Percentiles rank a stretch among this genome's conserved stretches.
Evolutionary conservation across 92 coral and sea anemone genomes (phyloP).

Genomic region (Siderastrea radians): DNA sequence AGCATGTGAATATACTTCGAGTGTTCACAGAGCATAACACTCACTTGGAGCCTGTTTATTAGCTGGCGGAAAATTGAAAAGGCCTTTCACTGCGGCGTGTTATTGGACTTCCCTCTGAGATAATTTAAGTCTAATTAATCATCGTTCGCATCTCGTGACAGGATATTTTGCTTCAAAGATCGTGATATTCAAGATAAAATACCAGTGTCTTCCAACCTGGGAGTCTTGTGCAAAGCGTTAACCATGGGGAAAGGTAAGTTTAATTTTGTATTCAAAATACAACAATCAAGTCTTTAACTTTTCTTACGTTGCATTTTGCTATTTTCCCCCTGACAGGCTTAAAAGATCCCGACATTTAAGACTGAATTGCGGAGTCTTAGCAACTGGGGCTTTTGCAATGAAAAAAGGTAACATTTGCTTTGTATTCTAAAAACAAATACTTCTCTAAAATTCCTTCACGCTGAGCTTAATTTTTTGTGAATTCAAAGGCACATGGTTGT

Average conservation of each 20-base stretch:
- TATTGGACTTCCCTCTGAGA: conserved; percentile 1
- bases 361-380: background rate
- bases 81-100: background rate
- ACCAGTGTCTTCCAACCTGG: background rate
- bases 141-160: conserved; percentile 17
- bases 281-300: background rate
- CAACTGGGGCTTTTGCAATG: background rate
- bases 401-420: conserved; percentile 32
- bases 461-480: background rate
- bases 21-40: background rate
- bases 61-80: conserved; percentile 20
- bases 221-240: background rate
- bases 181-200: background rate
- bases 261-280: background rate
- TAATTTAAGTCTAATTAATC: conserved; percentile 24
- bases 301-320: background rate
- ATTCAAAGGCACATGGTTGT: background rate
- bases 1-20: background rate
- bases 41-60: background rate
- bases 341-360: background rate
- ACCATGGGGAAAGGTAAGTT: conserved; percentile 19
- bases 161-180: conserved; percentile 8
- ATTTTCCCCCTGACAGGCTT: background rate
- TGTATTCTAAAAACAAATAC: conserved; percentile 1
- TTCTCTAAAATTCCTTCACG: background rate